Conservation (phyloP, 2,888 invertebrate genomes). For the Chamaedrilus cognettii region DNA sequence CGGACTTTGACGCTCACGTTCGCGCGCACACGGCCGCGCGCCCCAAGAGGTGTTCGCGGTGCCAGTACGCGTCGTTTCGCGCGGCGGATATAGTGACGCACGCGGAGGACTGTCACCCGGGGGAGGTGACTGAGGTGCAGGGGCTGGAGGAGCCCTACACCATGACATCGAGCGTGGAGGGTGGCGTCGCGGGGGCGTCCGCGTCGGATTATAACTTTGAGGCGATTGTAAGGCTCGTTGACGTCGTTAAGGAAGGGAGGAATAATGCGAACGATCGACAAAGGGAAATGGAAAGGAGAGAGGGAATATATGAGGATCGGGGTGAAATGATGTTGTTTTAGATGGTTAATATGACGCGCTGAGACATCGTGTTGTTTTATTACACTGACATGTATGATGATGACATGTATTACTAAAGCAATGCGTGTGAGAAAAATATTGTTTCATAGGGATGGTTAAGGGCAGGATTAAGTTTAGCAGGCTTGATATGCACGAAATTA, state of each 20-base stretch:
- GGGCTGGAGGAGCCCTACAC: constrained; percentile 19
- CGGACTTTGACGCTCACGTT: constrained; percentile 22
- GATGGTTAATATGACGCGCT: too few species aligned
- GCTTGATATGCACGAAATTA: too few species aligned
- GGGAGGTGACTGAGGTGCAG: constrained; percentile 3
- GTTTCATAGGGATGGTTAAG: too few species aligned
- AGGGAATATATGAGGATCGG: too few species aligned
- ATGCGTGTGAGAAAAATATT: too few species aligned
- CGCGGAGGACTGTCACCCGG: constrained; percentile 3
- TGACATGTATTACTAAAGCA: too few species aligned
- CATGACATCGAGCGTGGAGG: constrained; percentile 8
- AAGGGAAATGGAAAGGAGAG: too few species aligned
- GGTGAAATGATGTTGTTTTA: too few species aligned
- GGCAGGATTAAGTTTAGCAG: too few species aligned
- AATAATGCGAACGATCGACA: too few species aligned
- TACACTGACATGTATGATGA: too few species aligned
- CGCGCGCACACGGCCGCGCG: constrained; percentile 13
- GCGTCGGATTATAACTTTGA: constrained; percentile 12
- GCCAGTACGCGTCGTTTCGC: constrained; percentile 19
- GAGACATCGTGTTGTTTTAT: too few species aligned
- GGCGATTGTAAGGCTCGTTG: constrained; percentile 20
- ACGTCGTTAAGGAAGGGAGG: constrained; percentile 8
- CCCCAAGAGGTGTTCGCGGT: constrained; percentile 15
- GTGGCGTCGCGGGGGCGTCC: not conserved
- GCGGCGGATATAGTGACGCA: constrained; percentile 16